Conservation (phyloP, 2,797 vertebrate genomes). For the Dendrocincla tyrannina region DNA sequence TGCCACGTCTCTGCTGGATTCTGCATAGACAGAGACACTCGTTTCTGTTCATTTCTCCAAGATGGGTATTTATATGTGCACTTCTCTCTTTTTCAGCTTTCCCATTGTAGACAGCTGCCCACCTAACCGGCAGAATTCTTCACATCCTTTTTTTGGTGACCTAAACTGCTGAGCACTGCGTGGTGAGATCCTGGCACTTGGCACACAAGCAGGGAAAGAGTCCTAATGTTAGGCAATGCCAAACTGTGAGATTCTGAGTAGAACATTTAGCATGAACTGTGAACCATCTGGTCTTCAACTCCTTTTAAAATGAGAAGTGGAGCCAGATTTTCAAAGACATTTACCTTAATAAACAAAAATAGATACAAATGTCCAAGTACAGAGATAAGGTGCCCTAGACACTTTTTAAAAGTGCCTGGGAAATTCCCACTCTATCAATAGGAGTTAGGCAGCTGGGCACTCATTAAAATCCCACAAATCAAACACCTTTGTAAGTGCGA, state of each 20-base stretch:
- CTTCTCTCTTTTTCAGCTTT: background rate
- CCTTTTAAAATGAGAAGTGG: background rate
- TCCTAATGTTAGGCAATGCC: accelerated
- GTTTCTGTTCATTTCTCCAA: background rate
- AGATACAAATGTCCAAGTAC: background rate
- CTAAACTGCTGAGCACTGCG: background rate
- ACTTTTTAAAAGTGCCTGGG: background rate
- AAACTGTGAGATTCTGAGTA: background rate
- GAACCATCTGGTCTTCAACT: background rate
- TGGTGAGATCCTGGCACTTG: background rate
- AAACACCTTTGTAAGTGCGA: background rate
- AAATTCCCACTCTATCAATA: background rate
- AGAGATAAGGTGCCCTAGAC: background rate
- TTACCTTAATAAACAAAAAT: background rate
- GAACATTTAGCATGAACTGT: background rate
- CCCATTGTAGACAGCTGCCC: background rate
- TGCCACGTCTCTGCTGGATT: background rate
- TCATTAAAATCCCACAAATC: background rate
- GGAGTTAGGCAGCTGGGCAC: background rate
- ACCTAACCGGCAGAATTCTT: background rate
- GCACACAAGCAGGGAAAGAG: background rate
- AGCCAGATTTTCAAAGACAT: background rate
- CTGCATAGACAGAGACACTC: background rate
- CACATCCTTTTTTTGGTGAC: background rate
- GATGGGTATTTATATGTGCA: accelerated